Base-by-base conservation (phyloP, 2,888 invertebrate species). In the Pseudoips prasinana region DNA sequence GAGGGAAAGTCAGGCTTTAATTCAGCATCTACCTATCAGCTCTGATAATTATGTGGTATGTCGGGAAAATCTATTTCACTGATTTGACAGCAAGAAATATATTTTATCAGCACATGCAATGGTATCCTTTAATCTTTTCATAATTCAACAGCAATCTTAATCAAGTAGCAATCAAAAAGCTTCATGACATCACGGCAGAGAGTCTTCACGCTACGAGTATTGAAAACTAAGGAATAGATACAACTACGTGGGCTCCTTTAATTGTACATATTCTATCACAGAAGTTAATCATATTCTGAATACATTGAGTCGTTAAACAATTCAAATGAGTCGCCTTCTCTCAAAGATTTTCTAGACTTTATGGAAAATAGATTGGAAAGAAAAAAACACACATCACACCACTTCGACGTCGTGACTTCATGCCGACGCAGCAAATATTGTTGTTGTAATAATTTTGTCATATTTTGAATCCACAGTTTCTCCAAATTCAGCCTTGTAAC, bases 231-330 rank as follows among this genome's bases (percentile, higher is more conserved):
- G 24, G 24, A 6, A 19, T 24, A 1, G 10, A 30, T n/a, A 19
- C 23, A n/a, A n/a, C 3, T 1, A 30, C 30, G 2, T 30, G 30
- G 30, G 30, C 23, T 7, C 30, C 23, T 1, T 6, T 30, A 14
- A 7, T 24, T 0, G 30, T 30, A 1, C 8, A 30, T 6, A 8
- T 30, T 19, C 1, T 30, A 4, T 10, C n/a, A 1, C 23, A 30
- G 10, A 30, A 30, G 3, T 3, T 30, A 29, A 4, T 8, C 29
- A 1, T 7, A 29, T 7, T 2, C 4, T 1, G 24, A 31, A 7
- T 20, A 27, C 7, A 14, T 33, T 1, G 27, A 33, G 5, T 33
- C 33, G 0, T 9, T 29, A 7, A 26, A 26, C 17, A 22, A 26
- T 7, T n/a, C 10, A 0, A 8, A 26, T 1, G 33, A 26, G 1